Evolutionary conservation across 64 coral and sea anemone genomes (phyloP).

Genomic region (Orbicella faveolata): DNA sequence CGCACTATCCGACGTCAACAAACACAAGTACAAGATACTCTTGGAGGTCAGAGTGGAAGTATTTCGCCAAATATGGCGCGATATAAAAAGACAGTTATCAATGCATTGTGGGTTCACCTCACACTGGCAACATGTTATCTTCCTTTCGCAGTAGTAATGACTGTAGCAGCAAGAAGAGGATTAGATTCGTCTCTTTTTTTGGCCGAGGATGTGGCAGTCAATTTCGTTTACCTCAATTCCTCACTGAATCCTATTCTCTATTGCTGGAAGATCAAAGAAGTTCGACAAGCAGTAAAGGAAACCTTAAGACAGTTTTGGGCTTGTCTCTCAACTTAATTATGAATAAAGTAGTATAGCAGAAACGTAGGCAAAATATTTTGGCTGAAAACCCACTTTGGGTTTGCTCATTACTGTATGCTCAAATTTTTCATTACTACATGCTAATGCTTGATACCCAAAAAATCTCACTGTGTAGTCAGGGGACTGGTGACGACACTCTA

Average conservation of each 20-base stretch:
- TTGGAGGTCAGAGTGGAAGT: neutral
- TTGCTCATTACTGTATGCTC: too few species aligned
- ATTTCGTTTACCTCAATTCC: neutral
- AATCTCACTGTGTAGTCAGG: too few species aligned
- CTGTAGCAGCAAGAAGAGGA: neutral
- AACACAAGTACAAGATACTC: neutral
- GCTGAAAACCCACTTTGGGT: neutral
- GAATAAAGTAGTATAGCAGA: too few species aligned
- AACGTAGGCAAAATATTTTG: too few species aligned
- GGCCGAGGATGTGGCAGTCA: neutral
- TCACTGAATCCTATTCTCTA: neutral
- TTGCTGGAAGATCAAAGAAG: conserved; percentile 20
- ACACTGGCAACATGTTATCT: neutral
- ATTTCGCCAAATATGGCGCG: neutral
- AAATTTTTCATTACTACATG: too few species aligned
- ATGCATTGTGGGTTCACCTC: neutral
- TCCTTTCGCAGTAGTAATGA: neutral
- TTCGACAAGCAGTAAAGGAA: neutral
- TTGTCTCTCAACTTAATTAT: neutral
- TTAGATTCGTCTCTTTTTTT: neutral
- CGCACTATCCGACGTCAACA: neutral
- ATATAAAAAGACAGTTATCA: neutral
- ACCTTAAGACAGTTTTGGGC: neutral
- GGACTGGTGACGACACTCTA: too few species aligned
- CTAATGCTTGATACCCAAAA: too few species aligned